Conservation (phyloP, 2,888 invertebrate genomes). For the Mythimna ferrago region DNA sequence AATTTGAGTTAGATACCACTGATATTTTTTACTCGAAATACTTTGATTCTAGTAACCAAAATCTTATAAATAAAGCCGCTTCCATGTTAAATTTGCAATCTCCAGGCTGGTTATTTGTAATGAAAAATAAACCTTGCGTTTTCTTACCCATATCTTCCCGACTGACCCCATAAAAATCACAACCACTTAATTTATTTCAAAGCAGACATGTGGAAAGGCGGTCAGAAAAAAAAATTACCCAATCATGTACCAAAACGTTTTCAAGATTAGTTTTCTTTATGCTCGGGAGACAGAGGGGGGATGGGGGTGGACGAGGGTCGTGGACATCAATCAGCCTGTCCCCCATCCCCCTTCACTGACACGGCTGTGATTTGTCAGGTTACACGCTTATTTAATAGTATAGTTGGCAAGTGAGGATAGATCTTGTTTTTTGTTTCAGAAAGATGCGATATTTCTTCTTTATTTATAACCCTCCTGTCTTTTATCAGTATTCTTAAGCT, state of each 20-base stretch:
- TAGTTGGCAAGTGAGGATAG: slow-evolving; percentile 67
- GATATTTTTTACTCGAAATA: not conserved
- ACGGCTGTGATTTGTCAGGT: slow-evolving; percentile 77
- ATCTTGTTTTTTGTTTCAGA: slow-evolving; percentile 38
- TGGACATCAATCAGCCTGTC: slow-evolving; percentile 75
- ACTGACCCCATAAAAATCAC: slow-evolving; percentile 49
- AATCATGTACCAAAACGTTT: slow-evolving; percentile 66
- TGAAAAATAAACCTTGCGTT: slow-evolving; percentile 18
- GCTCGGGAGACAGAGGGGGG: slow-evolving; percentile 63
- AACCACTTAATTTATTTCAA: slow-evolving; percentile 55
- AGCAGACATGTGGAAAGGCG: slow-evolving; percentile 56
- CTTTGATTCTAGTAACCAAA: not conserved
- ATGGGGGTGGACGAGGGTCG: slow-evolving; percentile 71
- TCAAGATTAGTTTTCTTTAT: slow-evolving; percentile 69
- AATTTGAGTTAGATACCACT: not conserved
- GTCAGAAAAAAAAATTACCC: slow-evolving; percentile 65
- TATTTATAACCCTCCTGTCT: not conserved
- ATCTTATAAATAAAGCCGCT: not conserved
- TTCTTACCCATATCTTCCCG: slow-evolving; percentile 14
- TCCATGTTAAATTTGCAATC: not conserved
- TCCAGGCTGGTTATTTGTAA: not conserved
- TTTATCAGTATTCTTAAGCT: not conserved
- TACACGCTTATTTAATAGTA: slow-evolving; percentile 70
- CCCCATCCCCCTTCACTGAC: slow-evolving; percentile 65
- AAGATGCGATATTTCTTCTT: slow-evolving; percentile 9